Evolutionary conservation across 2,797 vertebrate genomes (phyloP).

Genomic region (Clarias pachynema): DNA sequence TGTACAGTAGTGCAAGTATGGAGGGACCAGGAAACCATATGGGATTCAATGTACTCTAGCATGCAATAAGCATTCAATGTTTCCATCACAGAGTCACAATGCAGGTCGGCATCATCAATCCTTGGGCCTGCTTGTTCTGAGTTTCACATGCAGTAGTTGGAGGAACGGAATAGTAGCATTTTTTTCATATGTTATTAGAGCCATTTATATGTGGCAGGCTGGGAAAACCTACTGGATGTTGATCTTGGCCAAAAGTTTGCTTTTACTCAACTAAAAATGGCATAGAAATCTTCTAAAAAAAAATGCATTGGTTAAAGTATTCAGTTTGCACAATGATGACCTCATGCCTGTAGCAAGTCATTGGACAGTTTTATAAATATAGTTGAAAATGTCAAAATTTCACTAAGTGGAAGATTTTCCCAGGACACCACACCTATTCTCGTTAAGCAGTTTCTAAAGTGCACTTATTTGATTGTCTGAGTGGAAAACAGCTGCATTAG

Average conservation of each 20-base stretch:
- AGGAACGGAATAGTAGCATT: neutral
- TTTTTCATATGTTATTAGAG: neutral
- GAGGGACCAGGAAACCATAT: neutral
- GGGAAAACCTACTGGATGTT: neutral
- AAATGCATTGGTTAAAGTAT: neutral
- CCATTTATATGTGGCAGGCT: neutral
- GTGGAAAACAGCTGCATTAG: neutral
- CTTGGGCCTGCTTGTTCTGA: neutral
- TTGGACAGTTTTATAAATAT: neutral
- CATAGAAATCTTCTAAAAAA: neutral
- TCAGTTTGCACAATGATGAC: neutral
- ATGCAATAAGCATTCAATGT: neutral
- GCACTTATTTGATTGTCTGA: neutral
- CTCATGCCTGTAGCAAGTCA: neutral
- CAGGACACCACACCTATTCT: constrained; percentile 7
- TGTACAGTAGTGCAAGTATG: neutral
- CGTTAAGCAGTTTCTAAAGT: neutral
- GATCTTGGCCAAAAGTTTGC: neutral
- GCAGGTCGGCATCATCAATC: neutral
- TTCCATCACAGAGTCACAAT: neutral
- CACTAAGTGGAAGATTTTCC: neutral
- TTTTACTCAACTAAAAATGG: neutral
- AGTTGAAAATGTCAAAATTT: neutral
- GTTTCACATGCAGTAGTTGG: neutral
- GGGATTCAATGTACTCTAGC: neutral